Base-by-base conservation (phyloP, 2,113 vertebrate genomes). In the Scatophagus argus region DNA sequence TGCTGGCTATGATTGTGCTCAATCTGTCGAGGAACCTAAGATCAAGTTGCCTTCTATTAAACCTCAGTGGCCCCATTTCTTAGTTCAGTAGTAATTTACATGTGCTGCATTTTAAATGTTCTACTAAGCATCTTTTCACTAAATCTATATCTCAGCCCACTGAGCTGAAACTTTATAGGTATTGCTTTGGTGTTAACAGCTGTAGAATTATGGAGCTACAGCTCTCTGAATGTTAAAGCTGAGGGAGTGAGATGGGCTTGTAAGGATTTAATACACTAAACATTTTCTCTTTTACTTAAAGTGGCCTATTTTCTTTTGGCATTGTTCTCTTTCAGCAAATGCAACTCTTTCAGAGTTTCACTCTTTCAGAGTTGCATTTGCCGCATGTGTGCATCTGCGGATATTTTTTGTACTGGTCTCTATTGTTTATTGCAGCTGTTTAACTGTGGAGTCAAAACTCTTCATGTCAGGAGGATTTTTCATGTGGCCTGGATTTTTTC, bases 131-230 rank as follows among this genome's bases (percentile, higher is more conserved):
- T 79, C 79, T 90, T 86, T 85, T 59, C 73, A 21, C 79, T 64
- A 77, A 87, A 88, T 88, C 76, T 81, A 80, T 88, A 84, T 81
- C 67, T 84, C 85, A 81, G 77, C 62, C 79, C 87, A 90, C 59
- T 92, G 88, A 90, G 59, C 88, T 90, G 88, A 88, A 75, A 83
- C 87, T 14, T 66, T 64, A 76, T 77, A 60, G 79, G 69, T 87
- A 87, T 81, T 84, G 83, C 89, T 84, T 87, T 65, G 74, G 52
- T 69, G 71, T 83, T 91, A 91, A 89, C 90, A 62, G 87, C 82
- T 64, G 67, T 39, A 47, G 83, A 87, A 74, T 76, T 85, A 54
- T 55, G 51, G 43, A 31, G 82, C 67, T 38, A 6, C 77, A 62
- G 67, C 68, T 38, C 59, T 71, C 31, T 77, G 59, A 76, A 44